Conservation (phyloP, 2,113 vertebrate genomes). For the Coreoperca whiteheadi region DNA sequence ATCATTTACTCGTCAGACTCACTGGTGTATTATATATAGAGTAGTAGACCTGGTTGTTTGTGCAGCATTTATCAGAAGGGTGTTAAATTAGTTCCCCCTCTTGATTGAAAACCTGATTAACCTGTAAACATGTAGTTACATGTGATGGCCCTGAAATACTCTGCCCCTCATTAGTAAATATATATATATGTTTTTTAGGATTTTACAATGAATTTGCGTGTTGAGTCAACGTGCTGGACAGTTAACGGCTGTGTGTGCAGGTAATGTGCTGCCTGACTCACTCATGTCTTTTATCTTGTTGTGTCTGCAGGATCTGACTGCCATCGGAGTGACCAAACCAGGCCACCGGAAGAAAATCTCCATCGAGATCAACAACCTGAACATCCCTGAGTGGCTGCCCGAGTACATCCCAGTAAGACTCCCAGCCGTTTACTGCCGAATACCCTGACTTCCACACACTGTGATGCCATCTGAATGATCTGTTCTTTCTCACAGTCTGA, state of each 20-base stretch:
- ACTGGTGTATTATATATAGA: no score
- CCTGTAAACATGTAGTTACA: no score
- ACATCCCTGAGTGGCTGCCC: constrained; percentile 94
- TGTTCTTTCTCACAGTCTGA: constrained; percentile 83
- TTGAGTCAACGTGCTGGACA: no score
- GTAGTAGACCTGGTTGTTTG: neutral
- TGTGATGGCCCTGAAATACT: no score
- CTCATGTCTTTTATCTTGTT: neutral
- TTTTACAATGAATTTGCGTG: no score
- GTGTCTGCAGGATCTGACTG: constrained; percentile 90
- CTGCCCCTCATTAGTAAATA: no score
- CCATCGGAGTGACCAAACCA: constrained; percentile 96
- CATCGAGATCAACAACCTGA: constrained; percentile 92
- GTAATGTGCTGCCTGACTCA: neutral
- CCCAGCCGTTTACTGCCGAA: neutral
- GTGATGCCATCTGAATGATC: neutral
- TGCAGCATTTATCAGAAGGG: no score
- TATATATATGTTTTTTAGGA: no score
- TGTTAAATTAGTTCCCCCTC: no score
- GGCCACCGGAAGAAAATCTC: constrained; percentile 97
- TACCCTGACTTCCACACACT: neutral
- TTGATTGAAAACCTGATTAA: no score
- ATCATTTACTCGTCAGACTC: neutral
- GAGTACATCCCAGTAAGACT: constrained; percentile 90
- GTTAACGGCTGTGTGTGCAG: no score